Evolutionary conservation across 2,113 vertebrate species (phyloP), one percentile per base, ranked within the genome.

Genomic region (Argyrosomus japonicus): DNA sequence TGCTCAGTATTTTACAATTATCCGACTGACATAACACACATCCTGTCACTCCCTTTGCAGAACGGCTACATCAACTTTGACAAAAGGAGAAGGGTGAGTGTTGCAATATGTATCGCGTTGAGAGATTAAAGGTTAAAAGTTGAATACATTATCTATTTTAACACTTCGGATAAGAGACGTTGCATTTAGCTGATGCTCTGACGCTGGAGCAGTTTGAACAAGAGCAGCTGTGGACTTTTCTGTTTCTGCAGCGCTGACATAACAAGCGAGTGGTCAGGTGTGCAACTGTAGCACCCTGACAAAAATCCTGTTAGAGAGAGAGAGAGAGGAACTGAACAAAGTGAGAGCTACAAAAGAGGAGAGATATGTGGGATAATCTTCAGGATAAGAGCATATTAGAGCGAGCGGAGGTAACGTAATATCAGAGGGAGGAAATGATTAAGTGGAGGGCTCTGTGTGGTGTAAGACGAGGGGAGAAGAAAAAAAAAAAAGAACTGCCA

Each of bases 11-110:
- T 74, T 77, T 77, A 60, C 48, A 53, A 19, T 68, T 17, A 65
- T 75, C 58, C 43, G 17, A 56, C 25, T 85, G 67, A 25, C 53
- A 1, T 57, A 53, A 84, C 63, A 48, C 63, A 48, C 54, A n/a
- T 81, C 45, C 23, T 84, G 56, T 51, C 29, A 3, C 85, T 79
- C 61, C 36, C 75, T 71, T 93, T 90, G 77, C 95, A 97, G 97
- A 97, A 97, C 0, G 97, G 97, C 71, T 97, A 96, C 89, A 96
- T 98, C 89, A 98, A 98, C 93, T 98, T 98, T 67, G 97, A 98
- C 91, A 98, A 98, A 90, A 94, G 96, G 86, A 95, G 97, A 78
- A 95, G 97, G 93, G 97, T 98, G 90, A 94, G 93, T 87, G 72
- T 36, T 1, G 74, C 60, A 62, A 27, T 3, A 18, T 2, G 3